Conservation (phyloP, 2,113 vertebrate species). For the Rhadina sibilatrix region DNA sequence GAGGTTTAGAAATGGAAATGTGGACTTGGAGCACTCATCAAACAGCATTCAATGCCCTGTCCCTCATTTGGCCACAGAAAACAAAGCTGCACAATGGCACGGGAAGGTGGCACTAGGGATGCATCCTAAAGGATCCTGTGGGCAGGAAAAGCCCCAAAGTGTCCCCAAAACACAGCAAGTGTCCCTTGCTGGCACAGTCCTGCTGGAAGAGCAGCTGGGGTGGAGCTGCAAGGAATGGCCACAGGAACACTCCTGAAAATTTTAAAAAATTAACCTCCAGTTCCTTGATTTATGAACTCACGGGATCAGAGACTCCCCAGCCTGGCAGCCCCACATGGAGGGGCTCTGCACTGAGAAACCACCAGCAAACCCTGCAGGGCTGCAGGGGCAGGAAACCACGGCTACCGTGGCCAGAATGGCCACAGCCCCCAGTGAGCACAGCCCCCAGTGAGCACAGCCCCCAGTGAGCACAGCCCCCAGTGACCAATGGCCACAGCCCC, state of each 20-base stretch:
- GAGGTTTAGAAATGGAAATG: not conserved
- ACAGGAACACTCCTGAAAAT: fast-evolving
- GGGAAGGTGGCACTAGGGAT: not conserved
- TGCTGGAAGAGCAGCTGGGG: not conserved
- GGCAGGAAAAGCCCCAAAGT: not conserved
- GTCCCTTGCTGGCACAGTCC: not conserved
- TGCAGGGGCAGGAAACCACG: not conserved
- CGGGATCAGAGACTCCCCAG: not conserved
- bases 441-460: not conserved
- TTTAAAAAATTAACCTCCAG: not conserved
- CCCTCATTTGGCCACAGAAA: fast-evolving
- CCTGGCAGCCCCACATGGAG: fast-evolving
- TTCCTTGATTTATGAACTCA: too few relatives aligned
- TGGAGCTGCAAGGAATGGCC: not conserved
- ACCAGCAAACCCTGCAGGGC: not conserved
- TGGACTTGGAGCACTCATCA: not conserved
- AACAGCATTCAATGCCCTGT: not conserved
- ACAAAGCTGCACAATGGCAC: not conserved
- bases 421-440: not conserved
- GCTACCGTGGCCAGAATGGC: not conserved
- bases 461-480: too few relatives aligned
- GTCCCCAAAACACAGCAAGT: not conserved
- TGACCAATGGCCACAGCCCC: not conserved
- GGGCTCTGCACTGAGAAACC: not conserved
- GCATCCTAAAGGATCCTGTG: not conserved